Base-by-base conservation (phyloP, 37 sponge, comb jelly and placozoan genomes). In the Geodia barretti region DNA sequence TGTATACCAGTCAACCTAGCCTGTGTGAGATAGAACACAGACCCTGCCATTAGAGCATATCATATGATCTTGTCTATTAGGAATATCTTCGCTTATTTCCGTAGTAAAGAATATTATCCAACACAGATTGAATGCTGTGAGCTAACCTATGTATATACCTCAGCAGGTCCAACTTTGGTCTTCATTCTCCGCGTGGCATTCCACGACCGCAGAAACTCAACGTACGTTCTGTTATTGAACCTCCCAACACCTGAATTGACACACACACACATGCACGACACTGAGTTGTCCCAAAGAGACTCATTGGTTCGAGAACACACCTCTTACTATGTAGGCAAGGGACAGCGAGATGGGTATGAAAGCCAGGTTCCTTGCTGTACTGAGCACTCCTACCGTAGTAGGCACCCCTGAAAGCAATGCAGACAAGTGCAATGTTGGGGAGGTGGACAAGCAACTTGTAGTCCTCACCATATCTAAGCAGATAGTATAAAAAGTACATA, bases 251-350 rank as follows among this genome's bases (percentile, higher is more conserved):
- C 89, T 88, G 24, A 41, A 7, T 65, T 9, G 26, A n/a, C 72
- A 71, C 11, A 8, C 41, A 71, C 30, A 74, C 19, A 41, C 73
- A 72, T 72, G 73, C 60, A 54, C 60, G 14, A n/a, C 4, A 74
- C 11, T 11, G 8, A 65, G 65, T 9, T 76, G 25, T 59, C 62
- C 61, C n/a, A n/a, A n/a, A n/a, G n/a, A n/a, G n/a, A n/a, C n/a
- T n/a, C n/a, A n/a, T n/a, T n/a, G n/a, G n/a, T n/a, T 63, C 41
- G 19, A 23, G 25, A 35, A 17, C 61, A 59, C 28, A 80, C 92
- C 92, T 78, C 92, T 64, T 54, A 75, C 30, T 24, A 92, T 69
- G 70, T 84, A 92, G 31, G 88, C 92, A 25, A 83, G 68, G 20
- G 88, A 79, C 26, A 86, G 64, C 0, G 84, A 83, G 39, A 87